These are phyloP conservation scores for Zoroaster sp. DNA, from an alignment of 53 echinoderm and acorn worm genomes.

Conservation along the genomic window DNA sequence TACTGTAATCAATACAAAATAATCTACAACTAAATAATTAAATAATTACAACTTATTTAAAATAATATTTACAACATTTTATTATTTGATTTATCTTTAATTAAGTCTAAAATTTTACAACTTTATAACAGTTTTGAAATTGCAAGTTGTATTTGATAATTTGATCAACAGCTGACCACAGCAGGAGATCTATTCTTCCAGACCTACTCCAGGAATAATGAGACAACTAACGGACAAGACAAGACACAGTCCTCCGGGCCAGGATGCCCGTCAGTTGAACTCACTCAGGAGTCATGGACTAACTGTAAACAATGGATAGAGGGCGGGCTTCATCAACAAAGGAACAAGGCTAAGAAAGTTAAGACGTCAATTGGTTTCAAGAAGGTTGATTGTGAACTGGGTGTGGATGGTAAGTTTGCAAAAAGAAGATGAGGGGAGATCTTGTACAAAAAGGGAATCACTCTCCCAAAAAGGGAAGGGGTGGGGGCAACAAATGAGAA, in stretches of 20 bases:
- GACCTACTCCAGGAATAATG: not conserved
- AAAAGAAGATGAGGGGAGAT: not conserved
- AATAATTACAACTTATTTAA: not conserved
- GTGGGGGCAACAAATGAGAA: too few species aligned
- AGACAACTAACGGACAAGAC: not conserved
- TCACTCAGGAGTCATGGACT: slow-evolving; percentile 10
- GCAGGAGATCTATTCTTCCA: slow-evolving; percentile 66
- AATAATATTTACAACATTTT: not conserved
- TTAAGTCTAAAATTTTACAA: too few species aligned
- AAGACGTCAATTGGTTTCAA: not conserved
- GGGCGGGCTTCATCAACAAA: not conserved
- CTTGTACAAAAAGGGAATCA: too few species aligned
- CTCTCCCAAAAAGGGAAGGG: too few species aligned
- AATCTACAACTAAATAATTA: too few species aligned
- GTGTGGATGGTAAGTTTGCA: not conserved
- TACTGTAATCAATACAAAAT: too few species aligned
- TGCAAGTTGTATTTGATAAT: not conserved
- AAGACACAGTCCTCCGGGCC: slow-evolving; percentile 42
- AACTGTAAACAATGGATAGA: slow-evolving; percentile 52
- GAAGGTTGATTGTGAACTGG: not conserved
- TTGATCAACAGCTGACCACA: slow-evolving; percentile 14
- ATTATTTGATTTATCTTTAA: too few species aligned
- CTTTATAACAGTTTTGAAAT: not conserved
- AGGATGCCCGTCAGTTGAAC: not conserved
- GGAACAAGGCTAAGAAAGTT: not conserved